These are phyloP conservation scores for Hecatera dysodea DNA, from an alignment of 2,888 invertebrate genomes.

Conservation along the genomic window DNA sequence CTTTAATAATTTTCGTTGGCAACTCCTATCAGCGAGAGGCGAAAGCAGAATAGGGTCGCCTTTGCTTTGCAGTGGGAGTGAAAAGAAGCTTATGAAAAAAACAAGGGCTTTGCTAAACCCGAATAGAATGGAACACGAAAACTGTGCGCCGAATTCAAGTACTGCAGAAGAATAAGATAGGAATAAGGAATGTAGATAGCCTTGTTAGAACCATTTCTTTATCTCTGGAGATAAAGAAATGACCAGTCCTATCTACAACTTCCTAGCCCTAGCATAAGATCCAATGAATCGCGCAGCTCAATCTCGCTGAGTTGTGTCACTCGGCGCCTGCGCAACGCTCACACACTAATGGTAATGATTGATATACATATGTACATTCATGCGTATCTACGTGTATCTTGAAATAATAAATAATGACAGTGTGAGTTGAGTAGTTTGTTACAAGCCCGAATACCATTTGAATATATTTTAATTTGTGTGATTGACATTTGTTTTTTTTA, in stretches of 20 bases:
- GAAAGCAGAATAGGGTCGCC: no score
- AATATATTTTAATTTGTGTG: background rate
- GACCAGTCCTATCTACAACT: conserved; percentile 26
- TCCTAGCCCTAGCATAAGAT: conserved; percentile 49
- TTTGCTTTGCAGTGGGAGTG: no score
- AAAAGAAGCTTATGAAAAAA: no score
- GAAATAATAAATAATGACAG: conserved; percentile 46
- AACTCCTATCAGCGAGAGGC: no score
- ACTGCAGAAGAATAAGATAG: no score
- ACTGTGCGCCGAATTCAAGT: no score
- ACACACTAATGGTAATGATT: conserved; percentile 12
- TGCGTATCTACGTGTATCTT: background rate
- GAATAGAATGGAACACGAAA: no score
- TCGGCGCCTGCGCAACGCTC: conserved; percentile 72
- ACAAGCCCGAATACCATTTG: background rate
- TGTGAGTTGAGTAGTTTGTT: conserved; percentile 11
- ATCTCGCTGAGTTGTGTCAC: conserved; percentile 77
- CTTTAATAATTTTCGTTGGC: no score
- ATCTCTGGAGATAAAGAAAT: no score
- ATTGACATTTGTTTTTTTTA: no score
- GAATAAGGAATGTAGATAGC: no score
- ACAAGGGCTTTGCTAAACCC: no score
- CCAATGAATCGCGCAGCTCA: conserved; percentile 69
- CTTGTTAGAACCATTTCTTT: background rate
- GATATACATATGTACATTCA: background rate